A percentile compares a stretch with the other conserved stretches of the same genome.
These are phyloP conservation scores for Podargus strigoides DNA, from an alignment of 2,797 vertebrate species.

Conservation along the genomic window DNA sequence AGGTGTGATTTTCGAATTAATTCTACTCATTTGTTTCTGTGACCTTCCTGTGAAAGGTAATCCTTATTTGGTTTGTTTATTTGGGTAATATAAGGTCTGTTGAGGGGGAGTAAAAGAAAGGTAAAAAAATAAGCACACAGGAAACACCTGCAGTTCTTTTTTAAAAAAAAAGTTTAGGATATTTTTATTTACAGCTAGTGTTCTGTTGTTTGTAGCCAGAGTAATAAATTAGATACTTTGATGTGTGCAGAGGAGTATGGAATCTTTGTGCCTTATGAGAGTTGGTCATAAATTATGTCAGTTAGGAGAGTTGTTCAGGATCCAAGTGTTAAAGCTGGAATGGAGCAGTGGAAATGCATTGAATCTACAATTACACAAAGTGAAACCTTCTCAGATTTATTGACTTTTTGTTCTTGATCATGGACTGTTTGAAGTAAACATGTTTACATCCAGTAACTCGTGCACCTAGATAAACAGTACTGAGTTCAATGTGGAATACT, in stretches of 20 bases:
- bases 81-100: not conserved
- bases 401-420: conserved; percentile 62
- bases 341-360: conserved; percentile 15
- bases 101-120: not conserved
- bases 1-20: not conserved
- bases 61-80: not conserved
- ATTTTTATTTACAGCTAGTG: conserved; percentile 53
- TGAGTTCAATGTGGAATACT: conserved; percentile 32
- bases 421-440: conserved; percentile 58
- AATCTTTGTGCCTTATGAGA: conserved; percentile 54
- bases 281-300: conserved; percentile 36
- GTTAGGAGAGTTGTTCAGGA: conserved; percentile 2
- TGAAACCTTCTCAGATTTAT: conserved; percentile 59
- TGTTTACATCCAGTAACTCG: conserved; percentile 51
- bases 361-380: conserved; percentile 42
- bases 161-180: not conserved
- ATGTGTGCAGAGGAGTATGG: conserved; percentile 54
- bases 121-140: not conserved
- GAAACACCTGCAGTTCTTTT: conserved; percentile 1
- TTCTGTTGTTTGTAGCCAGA: conserved; percentile 50
- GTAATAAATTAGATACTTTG: conserved; percentile 61
- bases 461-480: conserved; percentile 60
- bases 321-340: conserved; percentile 20
- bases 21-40: not conserved
- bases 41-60: not conserved